Evolutionary conservation across 2,888 invertebrate genomes (phyloP).

Genomic region (Enchytraeus crypticus): DNA sequence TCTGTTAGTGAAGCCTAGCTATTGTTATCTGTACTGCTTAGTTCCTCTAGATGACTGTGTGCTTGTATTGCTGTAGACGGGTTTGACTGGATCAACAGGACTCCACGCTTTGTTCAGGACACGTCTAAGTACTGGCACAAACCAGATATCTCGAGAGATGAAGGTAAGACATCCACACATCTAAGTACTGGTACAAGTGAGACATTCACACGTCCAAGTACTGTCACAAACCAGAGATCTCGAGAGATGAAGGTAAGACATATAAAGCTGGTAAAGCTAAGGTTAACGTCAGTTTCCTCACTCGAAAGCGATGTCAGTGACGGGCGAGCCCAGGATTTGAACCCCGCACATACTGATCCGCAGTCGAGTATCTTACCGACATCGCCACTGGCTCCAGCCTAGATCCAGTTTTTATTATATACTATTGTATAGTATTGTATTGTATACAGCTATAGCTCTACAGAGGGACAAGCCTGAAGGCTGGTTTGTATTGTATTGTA

Average conservation of each 20-base stretch:
- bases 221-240: conserved; percentile 95
- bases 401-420: not conserved
- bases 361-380: no score
- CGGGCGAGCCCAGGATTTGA: no score
- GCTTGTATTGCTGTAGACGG: conserved; percentile 4
- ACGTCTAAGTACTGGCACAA: conserved; percentile 96
- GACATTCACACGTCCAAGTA: conserved; percentile 75
- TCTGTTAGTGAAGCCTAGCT: no score
- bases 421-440: not conserved
- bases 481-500: no score
- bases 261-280: no score
- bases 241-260: conserved; percentile 78
- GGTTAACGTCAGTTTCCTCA: no score
- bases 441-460: conserved; percentile 67
- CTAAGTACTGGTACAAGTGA: conserved; percentile 94
- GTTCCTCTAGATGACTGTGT: no score
- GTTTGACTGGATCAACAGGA: conserved; percentile 3
- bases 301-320: no score
- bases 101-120: conserved; percentile 66
- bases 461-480: conserved; percentile 72
- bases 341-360: no score
- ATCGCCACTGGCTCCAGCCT: no score
- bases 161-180: conserved; percentile 66
- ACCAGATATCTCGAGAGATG: conserved; percentile 86
- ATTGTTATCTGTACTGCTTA: no score